Conservation (phyloP, 1,140 invertebrate species). For the Streblospio benedicti region DNA sequence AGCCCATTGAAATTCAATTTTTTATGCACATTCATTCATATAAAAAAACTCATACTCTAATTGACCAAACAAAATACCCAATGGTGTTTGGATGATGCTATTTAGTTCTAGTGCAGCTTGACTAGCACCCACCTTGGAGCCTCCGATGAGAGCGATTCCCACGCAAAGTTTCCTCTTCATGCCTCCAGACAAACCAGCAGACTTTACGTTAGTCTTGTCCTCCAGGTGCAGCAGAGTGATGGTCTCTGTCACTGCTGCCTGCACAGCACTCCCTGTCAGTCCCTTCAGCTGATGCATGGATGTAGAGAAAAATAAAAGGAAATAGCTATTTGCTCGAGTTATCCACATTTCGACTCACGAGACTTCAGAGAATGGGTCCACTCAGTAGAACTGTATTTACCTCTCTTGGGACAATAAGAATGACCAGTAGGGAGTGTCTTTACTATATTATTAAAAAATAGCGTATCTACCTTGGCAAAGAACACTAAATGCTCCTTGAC, state of each 20-base stretch:
- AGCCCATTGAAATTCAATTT: too few species aligned
- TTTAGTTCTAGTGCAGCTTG: too few species aligned
- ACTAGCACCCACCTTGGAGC: conserved; percentile 39
- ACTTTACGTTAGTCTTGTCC: conserved; percentile 4
- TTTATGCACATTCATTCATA: too few species aligned
- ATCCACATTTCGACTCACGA: neutral
- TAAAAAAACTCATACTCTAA: too few species aligned
- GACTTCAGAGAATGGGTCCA: neutral
- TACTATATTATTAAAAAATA: neutral
- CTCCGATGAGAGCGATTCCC: conserved; percentile 50
- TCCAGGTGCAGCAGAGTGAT: conserved; percentile 3
- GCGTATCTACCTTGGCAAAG: conserved; percentile 54
- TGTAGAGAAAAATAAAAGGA: conserved; percentile 13
- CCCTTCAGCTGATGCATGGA: conserved; percentile 12
- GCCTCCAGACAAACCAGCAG: conserved; percentile 42
- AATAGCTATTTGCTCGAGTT: neutral
- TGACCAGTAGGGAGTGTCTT: too few species aligned
- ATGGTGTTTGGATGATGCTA: too few species aligned
- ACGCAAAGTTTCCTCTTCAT: conserved; percentile 50
- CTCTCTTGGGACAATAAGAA: too few species aligned
- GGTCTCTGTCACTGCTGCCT: neutral
- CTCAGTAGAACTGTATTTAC: neutral
- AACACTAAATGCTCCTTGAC: conserved; percentile 83
- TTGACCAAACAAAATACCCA: too few species aligned
- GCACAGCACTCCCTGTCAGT: neutral